Conservation (phyloP, 1,140 invertebrate genomes). For the Streblospio benedicti region DNA sequence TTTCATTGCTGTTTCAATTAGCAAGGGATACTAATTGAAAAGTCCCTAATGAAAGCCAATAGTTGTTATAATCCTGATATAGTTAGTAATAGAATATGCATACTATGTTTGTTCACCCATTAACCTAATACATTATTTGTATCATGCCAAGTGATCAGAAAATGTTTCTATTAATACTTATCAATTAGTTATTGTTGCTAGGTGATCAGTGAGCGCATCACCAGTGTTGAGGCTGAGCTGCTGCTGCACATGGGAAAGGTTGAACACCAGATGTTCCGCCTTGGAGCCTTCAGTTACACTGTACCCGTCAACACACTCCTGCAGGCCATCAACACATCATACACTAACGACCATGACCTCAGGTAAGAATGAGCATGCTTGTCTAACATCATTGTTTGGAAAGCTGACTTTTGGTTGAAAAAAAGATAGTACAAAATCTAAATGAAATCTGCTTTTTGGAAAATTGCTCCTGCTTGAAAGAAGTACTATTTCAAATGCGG, state of each 20-base stretch:
- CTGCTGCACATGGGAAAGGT: constrained; percentile 39
- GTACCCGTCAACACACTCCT: constrained; percentile 34
- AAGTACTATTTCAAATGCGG: neutral
- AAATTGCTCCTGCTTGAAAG: neutral
- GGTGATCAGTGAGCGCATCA: constrained; percentile 27
- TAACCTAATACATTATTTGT: too few species aligned
- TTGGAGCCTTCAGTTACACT: constrained; percentile 28
- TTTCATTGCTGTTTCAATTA: too few species aligned
- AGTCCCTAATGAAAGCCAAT: too few species aligned
- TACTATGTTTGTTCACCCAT: too few species aligned
- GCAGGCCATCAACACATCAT: constrained; percentile 35
- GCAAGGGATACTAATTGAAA: too few species aligned
- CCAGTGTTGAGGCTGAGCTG: constrained; percentile 37
- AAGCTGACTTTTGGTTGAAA: neutral
- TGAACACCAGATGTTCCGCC: constrained; percentile 37
- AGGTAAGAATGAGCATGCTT: constrained; percentile 26
- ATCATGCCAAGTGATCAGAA: too few species aligned
- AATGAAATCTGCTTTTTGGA: neutral
- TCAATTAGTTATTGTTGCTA: too few species aligned
- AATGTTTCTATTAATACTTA: too few species aligned
- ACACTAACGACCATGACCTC: constrained; percentile 36
- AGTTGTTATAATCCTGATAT: too few species aligned
- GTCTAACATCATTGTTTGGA: neutral
- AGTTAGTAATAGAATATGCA: too few species aligned
- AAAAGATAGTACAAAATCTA: neutral